Conservation (phyloP, 2,888 invertebrate genomes). For the Cosmopolites sordidus region DNA sequence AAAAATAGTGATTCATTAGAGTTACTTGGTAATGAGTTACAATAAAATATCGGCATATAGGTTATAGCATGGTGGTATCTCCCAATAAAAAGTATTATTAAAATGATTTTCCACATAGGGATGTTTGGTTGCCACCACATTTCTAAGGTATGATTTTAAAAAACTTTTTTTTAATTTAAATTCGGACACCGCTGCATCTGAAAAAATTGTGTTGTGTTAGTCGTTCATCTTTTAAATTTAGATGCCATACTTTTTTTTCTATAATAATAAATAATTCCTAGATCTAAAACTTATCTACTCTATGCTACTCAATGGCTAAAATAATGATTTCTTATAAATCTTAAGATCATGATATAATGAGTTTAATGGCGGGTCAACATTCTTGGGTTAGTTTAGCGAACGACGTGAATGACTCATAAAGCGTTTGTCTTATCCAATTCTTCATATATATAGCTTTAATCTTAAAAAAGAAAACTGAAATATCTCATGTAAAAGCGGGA, state of each 20-base stretch:
- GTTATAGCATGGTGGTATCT: too few relatives aligned
- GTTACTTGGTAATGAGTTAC: too few relatives aligned
- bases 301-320: slow-evolving; percentile 45
- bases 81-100: too few relatives aligned
- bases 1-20: too few relatives aligned
- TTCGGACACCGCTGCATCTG: slow-evolving; percentile 17
- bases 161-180: slow-evolving; percentile 13
- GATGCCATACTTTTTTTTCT: slow-evolving; percentile 39
- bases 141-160: slow-evolving; percentile 12
- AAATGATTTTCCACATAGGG: too few relatives aligned
- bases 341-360: slow-evolving; percentile 24
- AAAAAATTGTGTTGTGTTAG: slow-evolving; percentile 10
- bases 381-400: slow-evolving; percentile 14
- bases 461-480: slow-evolving; percentile 4
- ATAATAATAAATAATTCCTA: slow-evolving; percentile 38
- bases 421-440: slow-evolving; percentile 10
- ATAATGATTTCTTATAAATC: slow-evolving; percentile 33
- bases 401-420: slow-evolving; percentile 14
- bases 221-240: slow-evolving; percentile 26
- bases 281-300: slow-evolving; percentile 35
- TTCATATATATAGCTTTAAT: slow-evolving; percentile 9
- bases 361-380: slow-evolving; percentile 21
- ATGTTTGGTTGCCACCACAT: too few relatives aligned
- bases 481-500: slow-evolving; percentile 11
- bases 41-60: too few relatives aligned